phyloP scores from a whole-genome alignment of 1,140 invertebrate genomes.

The Temnothorax nylanderi region DNA sequence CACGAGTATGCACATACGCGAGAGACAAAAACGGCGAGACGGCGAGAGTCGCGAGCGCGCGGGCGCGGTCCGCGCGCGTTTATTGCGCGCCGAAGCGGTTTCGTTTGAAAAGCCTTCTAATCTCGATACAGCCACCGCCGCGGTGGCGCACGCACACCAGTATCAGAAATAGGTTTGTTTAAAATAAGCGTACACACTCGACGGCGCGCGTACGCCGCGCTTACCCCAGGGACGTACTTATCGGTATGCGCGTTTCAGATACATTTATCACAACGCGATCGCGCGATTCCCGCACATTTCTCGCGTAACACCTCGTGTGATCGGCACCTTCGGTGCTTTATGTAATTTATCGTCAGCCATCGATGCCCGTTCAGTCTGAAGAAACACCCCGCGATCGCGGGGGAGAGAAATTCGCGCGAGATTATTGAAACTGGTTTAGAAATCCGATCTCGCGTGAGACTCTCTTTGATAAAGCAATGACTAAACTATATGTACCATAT shows the following conservation, averaged over 20 bases:
- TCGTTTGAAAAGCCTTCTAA: conserved; percentile 74
- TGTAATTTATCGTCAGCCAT: neutral
- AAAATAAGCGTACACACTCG: conserved; percentile 78
- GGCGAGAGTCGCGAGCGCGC: conserved; percentile 42
- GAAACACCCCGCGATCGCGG: neutral
- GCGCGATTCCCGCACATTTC: neutral
- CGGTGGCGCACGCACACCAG: conserved; percentile 69
- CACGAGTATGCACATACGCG: conserved; percentile 22
- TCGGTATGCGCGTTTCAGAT: conserved; percentile 11
- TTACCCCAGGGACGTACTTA: conserved; percentile 72
- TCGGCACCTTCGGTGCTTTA: neutral
- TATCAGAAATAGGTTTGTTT: conserved; percentile 80
- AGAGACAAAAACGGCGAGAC: conserved; percentile 43
- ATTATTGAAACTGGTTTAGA: conserved; percentile 13
- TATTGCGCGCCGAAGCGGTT: conserved; percentile 57
- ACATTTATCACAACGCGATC: neutral
- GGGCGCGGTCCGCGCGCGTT: conserved; percentile 49
- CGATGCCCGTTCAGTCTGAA: neutral
- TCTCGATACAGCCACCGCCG: conserved; percentile 72
- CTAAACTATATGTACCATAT: neutral
- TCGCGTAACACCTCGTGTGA: neutral
- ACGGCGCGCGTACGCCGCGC: conserved; percentile 68
- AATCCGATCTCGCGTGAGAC: neutral
- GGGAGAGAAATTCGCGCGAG: neutral
- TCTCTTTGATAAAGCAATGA: neutral